Percentiles rank a stretch among this genome's conserved stretches.
phyloP scores from a whole-genome alignment of 1,140 invertebrate species.

The Lepidostoma basale region DNA sequence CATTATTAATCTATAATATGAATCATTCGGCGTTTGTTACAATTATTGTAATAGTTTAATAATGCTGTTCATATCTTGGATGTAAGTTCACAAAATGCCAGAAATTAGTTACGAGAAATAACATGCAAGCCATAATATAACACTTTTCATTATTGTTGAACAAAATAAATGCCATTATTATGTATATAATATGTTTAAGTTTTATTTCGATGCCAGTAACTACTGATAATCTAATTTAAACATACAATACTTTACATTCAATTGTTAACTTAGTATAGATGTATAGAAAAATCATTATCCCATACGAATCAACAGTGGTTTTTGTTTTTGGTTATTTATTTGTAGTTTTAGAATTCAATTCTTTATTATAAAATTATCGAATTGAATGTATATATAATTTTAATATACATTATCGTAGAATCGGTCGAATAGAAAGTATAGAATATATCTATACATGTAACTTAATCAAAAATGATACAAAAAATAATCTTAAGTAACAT shows the following conservation, averaged over 20 bases:
- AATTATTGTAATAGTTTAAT: too few relatives aligned
- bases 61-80: too few relatives aligned
- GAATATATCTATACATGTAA: too few relatives aligned
- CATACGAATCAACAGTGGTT: constrained; percentile 12
- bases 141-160: not conserved
- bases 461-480: too few relatives aligned
- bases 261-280: too few relatives aligned
- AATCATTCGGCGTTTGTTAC: too few relatives aligned
- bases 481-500: too few relatives aligned
- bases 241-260: constrained; percentile 15
- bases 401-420: not conserved
- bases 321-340: constrained; percentile 31
- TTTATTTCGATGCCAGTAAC: constrained; percentile 44
- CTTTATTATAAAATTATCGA: constrained; percentile 27
- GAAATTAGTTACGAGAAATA: too few relatives aligned
- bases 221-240: constrained; percentile 36
- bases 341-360: constrained; percentile 24
- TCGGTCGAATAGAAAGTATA: too few relatives aligned
- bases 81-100: too few relatives aligned
- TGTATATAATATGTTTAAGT: constrained; percentile 29
- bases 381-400: not conserved
- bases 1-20: too few relatives aligned
- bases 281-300: not conserved
- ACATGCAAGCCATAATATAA: too few relatives aligned
- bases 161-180: not conserved